phyloP scores from a whole-genome alignment of 2,888 invertebrate genomes.

The Eumacrocentrus americanus region DNA sequence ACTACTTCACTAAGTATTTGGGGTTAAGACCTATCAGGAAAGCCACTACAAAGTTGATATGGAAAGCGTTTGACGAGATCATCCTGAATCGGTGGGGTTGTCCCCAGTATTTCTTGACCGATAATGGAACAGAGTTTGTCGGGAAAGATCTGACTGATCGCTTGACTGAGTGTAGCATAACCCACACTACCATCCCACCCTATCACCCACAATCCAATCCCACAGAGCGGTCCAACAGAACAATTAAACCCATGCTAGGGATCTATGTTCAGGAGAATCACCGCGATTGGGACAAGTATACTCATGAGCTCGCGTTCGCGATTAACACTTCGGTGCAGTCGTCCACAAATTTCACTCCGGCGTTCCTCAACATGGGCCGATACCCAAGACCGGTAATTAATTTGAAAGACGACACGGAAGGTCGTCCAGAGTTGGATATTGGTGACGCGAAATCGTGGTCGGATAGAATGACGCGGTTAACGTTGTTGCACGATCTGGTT shows the following conservation, averaged over 20 bases:
- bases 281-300: constrained; percentile 27
- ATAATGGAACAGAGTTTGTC: constrained; percentile 38
- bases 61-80: constrained; percentile 28
- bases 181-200: constrained; percentile 20
- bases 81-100: constrained; percentile 34
- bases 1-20: constrained; percentile 36
- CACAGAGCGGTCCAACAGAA: constrained; percentile 39
- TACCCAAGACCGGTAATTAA: constrained; percentile 11
- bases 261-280: constrained; percentile 22
- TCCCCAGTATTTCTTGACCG: constrained; percentile 32
- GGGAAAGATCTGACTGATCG: constrained; percentile 22
- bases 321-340: constrained; percentile 33
- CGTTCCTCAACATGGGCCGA: constrained; percentile 34
- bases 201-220: constrained; percentile 43
- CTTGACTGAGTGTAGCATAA: constrained; percentile 23
- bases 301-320: constrained; percentile 27
- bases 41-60: constrained; percentile 29
- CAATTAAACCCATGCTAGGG: constrained; percentile 35
- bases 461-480: too few relatives aligned
- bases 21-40: constrained; percentile 28
- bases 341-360: constrained; percentile 31
- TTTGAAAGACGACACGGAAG: too few relatives aligned
- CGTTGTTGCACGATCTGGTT: too few relatives aligned
- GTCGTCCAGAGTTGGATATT: too few relatives aligned
- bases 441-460: too few relatives aligned